Conservation (phyloP, 2,888 invertebrate genomes). For the Tetranychus truncatus region DNA sequence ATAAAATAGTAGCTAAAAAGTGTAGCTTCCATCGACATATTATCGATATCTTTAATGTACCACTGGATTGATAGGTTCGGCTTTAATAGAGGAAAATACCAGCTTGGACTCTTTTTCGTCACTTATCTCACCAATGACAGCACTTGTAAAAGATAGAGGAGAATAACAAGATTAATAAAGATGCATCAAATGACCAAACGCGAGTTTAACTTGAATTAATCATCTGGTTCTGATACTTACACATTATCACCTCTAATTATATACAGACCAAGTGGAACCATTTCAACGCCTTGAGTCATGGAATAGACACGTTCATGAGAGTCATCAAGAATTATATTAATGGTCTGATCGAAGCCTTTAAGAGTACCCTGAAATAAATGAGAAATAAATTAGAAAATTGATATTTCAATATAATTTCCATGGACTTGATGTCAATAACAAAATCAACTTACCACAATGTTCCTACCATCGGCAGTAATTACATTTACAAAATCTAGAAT, state of each 20-base stretch:
- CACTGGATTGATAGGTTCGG: slow-evolving; percentile 36
- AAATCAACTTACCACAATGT: slow-evolving; percentile 52
- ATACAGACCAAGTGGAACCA: slow-evolving; percentile 86
- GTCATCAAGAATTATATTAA: slow-evolving; percentile 91
- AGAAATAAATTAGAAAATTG: slow-evolving; percentile 8
- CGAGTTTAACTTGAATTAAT: slow-evolving; percentile 25
- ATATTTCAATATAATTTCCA: neutral
- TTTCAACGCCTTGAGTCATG: slow-evolving; percentile 70
- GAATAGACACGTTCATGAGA: slow-evolving; percentile 97
- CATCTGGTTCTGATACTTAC: slow-evolving; percentile 36
- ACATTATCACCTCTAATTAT: slow-evolving; percentile 97
- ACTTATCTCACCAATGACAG: slow-evolving; percentile 42
- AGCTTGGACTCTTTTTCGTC: slow-evolving; percentile 39
- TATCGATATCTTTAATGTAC: slow-evolving; percentile 21
- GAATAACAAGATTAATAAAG: neutral
- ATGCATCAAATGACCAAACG: neutral
- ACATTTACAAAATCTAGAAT: slow-evolving; percentile 48
- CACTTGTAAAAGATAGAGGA: slow-evolving; percentile 31
- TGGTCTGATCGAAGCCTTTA: slow-evolving; percentile 98
- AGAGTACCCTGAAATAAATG: slow-evolving; percentile 56
- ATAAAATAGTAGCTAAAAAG: neutral
- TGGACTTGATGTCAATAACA: neutral
- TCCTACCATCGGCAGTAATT: slow-evolving; percentile 85
- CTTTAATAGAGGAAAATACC: slow-evolving; percentile 39
- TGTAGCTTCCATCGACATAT: neutral